phyloP scores from a whole-genome alignment of 2,888 invertebrate genomes.

The Polydesmus complanatus region DNA sequence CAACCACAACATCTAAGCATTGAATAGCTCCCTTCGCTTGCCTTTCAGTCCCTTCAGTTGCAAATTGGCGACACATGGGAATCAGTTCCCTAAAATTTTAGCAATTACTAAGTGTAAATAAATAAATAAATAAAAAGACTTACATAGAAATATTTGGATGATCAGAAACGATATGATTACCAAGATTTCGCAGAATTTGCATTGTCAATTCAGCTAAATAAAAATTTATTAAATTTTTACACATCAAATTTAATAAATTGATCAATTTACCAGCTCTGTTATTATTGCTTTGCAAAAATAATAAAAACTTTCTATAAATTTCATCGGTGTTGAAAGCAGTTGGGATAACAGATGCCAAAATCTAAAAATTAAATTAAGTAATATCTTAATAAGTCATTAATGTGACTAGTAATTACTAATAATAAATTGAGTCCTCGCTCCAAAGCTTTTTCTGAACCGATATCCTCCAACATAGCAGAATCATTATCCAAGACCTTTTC shows the following conservation, averaged over 20 bases:
- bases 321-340: conserved; percentile 80
- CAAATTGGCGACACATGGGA: conserved; percentile 74
- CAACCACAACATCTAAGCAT: conserved; percentile 46
- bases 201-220: conserved; percentile 29
- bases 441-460: conserved; percentile 63
- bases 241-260: background rate
- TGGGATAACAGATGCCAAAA: conserved; percentile 82
- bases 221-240: background rate
- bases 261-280: conserved; percentile 17
- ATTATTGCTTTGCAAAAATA: conserved; percentile 65
- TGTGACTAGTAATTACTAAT: too few species aligned
- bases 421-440: conserved; percentile 79
- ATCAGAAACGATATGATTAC: conserved; percentile 28
- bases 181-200: conserved; percentile 33
- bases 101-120: background rate
- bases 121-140: conserved; percentile 21
- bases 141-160: conserved; percentile 31
- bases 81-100: conserved; percentile 49
- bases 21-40: conserved; percentile 94
- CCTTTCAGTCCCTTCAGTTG: conserved; percentile 77
- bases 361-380: conserved; percentile 32
- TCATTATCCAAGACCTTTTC: conserved; percentile 61
- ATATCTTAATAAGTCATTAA: background rate
- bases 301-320: conserved; percentile 59
- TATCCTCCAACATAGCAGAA: conserved; percentile 51